phyloP scores from a whole-genome alignment of 2,797 vertebrate species.

The Lophius americanus region DNA sequence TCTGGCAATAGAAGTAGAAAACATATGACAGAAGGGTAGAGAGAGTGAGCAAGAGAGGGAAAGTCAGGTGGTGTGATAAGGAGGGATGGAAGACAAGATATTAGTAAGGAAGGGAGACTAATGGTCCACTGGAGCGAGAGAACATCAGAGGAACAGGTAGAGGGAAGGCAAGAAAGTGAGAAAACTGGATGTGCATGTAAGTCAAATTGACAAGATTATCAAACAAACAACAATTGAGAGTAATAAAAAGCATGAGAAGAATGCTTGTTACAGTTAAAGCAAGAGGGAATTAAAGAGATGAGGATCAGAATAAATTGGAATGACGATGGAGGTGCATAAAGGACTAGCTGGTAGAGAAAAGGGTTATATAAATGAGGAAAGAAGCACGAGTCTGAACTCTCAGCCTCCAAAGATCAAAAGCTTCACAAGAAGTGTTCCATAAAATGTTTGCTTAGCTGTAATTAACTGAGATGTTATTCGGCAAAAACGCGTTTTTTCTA shows the following conservation, averaged over 20 bases:
- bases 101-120: constrained; percentile 51
- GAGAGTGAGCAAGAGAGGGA: constrained; percentile 25
- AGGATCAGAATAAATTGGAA: too few species aligned
- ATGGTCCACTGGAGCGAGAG: constrained; percentile 62
- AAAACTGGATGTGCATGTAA: constrained; percentile 36
- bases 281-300: too few species aligned
- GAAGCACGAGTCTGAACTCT: constrained; percentile 29
- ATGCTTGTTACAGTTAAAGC: too few species aligned
- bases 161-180: constrained; percentile 29
- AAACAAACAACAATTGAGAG: neutral
- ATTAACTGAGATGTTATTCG: constrained; percentile 40
- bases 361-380: constrained; percentile 8
- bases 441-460: constrained; percentile 35
- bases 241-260: too few species aligned
- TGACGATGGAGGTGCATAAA: neutral
- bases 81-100: constrained; percentile 42
- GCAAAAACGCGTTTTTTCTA: constrained; percentile 35
- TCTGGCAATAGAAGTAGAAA: constrained; percentile 48
- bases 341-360: constrained; percentile 2
- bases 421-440: constrained; percentile 29
- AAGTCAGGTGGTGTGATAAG: constrained; percentile 38
- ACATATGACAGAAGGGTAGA: constrained; percentile 45
- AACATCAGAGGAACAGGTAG: constrained; percentile 40
- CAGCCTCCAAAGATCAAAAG: constrained; percentile 45
- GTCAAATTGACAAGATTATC: constrained; percentile 19